Evolutionary conservation across 2,888 invertebrate species (phyloP), one percentile per base, ranked within the genome.

Genomic region (Conops quadrifasciatus): DNA sequence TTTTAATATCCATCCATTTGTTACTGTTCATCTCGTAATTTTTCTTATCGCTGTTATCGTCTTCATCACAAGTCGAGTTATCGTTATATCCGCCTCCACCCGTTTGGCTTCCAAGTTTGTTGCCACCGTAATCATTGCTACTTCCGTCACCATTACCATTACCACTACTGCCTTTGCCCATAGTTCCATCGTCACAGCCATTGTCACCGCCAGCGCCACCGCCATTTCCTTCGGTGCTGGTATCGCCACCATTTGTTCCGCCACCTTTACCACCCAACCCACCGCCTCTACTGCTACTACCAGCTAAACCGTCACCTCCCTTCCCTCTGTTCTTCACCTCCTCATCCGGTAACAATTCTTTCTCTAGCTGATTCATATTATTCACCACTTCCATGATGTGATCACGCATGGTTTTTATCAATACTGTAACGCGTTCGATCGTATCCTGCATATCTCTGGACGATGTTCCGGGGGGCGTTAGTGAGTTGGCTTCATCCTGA

Each of bases 301-400:
- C 68, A 9, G 19, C 66, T 1, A 28, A 51, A 21, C 53, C 47
- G 45, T 30, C 15, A 21, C 59, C 64, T 60, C 28, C 30, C 11
- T 16, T 24, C 11, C 19, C 21, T 0, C 24, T 24, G 21, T 56
- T 15, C 15, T 15, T 47, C 16, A 43, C 59, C 26, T 60, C 47
- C 2, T 21, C 58, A 2, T 71, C 58, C 0, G 73, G 49, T 47
- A 75, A 21, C 71, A 77, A 75, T 64, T 75, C 73, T 16, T 62
- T 72, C 59, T 77, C 77, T 45, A 77, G 43, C n/a, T 74, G 73
- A 30, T 74, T 75, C 62, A 76, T 72, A 24, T 73, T 72, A 30
- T 67, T 74, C 2, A 77, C 71, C 43, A 77, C 71, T 1, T 64
- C 71, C 15, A 72, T 68, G 1, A 73, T 73, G 69, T 76, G 75